Evolutionary conservation across 2,113 vertebrate genomes (phyloP).

Genomic region (Pipra filicauda): DNA sequence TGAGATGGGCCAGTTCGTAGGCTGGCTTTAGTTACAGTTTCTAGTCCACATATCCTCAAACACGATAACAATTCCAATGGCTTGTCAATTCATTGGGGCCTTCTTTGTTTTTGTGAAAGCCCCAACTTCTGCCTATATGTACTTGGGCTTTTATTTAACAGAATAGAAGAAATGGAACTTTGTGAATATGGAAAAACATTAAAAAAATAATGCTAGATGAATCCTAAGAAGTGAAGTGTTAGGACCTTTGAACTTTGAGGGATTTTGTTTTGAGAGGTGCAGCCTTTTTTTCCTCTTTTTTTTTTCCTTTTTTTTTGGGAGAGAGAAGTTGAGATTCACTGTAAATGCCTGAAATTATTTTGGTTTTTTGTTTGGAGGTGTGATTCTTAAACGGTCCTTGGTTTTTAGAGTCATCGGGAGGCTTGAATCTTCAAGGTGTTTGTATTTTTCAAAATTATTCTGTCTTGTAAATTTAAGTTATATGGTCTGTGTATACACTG

Average conservation of each 20-base stretch:
- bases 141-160: background rate
- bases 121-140: background rate
- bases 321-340: background rate
- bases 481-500: background rate
- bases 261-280: background rate
- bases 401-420: background rate
- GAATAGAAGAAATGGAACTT: background rate
- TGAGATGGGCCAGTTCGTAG: rapidly evolving
- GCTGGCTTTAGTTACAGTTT: background rate
- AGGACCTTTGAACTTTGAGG: background rate
- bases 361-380: background rate
- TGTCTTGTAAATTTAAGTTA: background rate
- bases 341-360: background rate
- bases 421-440: background rate
- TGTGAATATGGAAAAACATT: background rate
- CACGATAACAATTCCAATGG: background rate
- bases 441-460: background rate
- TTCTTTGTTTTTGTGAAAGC: background rate
- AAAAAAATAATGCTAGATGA: background rate
- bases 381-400: background rate
- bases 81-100: background rate
- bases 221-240: background rate
- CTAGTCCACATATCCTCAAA: background rate
- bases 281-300: background rate
- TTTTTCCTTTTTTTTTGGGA: no score